phyloP scores from a whole-genome alignment of 2,797 vertebrate species.

The Nyctibius grandis region DNA sequence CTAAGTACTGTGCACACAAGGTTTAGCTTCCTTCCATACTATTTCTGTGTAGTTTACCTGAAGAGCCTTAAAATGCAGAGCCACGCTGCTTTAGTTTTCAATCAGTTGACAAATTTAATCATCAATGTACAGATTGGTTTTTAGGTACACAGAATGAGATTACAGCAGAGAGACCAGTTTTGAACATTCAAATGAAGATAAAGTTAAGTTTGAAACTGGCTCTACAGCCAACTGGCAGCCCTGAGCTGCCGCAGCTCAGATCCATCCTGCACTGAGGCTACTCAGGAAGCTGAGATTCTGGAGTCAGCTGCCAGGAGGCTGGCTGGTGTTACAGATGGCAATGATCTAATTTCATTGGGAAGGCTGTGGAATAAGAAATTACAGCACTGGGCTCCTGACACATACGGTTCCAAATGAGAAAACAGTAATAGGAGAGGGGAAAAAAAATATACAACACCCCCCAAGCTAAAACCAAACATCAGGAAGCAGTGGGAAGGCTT shows the following conservation, averaged over 20 bases:
- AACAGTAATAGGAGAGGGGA: background rate
- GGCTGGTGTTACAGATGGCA: background rate
- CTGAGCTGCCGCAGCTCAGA: background rate
- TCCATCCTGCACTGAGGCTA: background rate
- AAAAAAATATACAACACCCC: background rate
- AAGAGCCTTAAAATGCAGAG: background rate
- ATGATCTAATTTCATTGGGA: slow-evolving; percentile 14
- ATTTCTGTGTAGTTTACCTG: background rate
- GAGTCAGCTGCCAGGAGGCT: background rate
- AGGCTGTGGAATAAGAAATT: background rate
- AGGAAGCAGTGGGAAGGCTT: background rate
- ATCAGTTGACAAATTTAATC: slow-evolving; percentile 31
- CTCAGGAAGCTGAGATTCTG: background rate
- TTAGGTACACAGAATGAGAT: slow-evolving; percentile 28
- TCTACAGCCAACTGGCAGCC: background rate
- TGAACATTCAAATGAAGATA: background rate
- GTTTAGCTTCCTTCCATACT: background rate
- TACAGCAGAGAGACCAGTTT: background rate
- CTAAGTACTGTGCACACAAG: background rate
- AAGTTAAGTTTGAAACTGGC: background rate
- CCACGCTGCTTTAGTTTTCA: background rate
- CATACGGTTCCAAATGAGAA: background rate
- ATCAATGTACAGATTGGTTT: background rate
- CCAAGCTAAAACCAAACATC: background rate
- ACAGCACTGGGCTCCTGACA: background rate